Evolutionary conservation across 2,888 invertebrate species (phyloP).

Genomic region (Mycalesis mineus): DNA sequence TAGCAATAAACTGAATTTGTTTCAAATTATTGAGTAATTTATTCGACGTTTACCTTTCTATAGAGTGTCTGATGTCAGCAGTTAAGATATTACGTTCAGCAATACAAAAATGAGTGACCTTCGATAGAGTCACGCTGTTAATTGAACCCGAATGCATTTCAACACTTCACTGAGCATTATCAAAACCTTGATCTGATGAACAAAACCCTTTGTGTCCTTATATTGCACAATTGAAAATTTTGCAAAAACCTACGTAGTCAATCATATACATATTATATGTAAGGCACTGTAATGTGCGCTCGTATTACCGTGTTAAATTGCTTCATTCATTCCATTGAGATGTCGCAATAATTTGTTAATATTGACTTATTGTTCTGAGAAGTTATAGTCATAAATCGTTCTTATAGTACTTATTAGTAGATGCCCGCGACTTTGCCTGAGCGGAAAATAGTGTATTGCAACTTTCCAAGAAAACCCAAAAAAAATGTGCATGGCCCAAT

Average conservation of each 20-base stretch:
- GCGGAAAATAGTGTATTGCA: no score
- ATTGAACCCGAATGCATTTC: constrained; percentile 24
- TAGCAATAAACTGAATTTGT: not conserved
- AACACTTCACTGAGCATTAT: constrained; percentile 38
- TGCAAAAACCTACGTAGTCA: not conserved
- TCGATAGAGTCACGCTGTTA: constrained; percentile 36
- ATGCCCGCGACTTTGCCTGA: no score
- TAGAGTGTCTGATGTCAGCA: constrained; percentile 19
- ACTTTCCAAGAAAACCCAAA: no score
- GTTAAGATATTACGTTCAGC: constrained; percentile 5
- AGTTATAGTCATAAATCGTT: not conserved
- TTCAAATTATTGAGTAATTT: not conserved
- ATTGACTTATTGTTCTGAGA: constrained; percentile 1
- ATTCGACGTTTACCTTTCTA: not conserved
- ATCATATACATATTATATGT: no score
- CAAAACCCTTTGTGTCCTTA: constrained; percentile 26
- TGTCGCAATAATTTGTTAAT: constrained; percentile 2
- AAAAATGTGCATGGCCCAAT: no score
- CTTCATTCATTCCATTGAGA: not conserved
- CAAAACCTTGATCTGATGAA: constrained; percentile 38
- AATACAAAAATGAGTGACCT: constrained; percentile 35
- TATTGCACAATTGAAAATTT: not conserved
- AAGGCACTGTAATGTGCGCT: not conserved
- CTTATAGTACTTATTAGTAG: no score
- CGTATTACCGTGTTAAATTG: not conserved